Evolutionary conservation across 2,113 vertebrate species (phyloP).

Genomic region (Neogale vison): DNA sequence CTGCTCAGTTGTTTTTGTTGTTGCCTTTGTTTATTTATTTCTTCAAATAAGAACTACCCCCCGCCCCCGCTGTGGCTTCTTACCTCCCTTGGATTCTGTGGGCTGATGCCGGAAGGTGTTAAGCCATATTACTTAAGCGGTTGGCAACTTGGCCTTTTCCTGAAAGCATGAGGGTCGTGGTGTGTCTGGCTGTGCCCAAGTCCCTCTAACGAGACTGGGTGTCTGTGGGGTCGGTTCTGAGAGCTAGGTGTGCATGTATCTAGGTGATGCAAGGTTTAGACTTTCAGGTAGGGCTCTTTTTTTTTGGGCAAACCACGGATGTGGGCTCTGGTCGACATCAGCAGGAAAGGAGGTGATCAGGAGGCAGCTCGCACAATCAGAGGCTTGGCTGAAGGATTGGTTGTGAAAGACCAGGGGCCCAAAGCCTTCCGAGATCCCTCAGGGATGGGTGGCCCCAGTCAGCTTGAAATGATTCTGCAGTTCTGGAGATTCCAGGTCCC

Average conservation of each 20-base stretch:
- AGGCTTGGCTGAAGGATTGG: neutral
- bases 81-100: fast-evolving
- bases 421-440: neutral
- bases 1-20: neutral
- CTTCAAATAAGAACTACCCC: neutral
- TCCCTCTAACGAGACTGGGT: neutral
- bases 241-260: neutral
- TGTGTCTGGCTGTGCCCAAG: neutral
- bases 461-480: neutral
- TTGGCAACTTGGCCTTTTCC: neutral
- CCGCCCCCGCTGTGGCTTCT: fast-evolving
- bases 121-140: fast-evolving
- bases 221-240: neutral
- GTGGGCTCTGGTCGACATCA: neutral
- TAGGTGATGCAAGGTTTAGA: neutral
- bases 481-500: neutral
- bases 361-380: neutral
- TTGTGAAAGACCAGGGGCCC: neutral
- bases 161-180: fast-evolving
- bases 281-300: neutral
- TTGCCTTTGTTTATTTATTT: neutral
- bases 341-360: neutral
- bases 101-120: fast-evolving
- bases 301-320: neutral
- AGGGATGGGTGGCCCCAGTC: neutral